phyloP scores from a whole-genome alignment of 2,888 invertebrate genomes.

The Megaustenia siamemsis region DNA sequence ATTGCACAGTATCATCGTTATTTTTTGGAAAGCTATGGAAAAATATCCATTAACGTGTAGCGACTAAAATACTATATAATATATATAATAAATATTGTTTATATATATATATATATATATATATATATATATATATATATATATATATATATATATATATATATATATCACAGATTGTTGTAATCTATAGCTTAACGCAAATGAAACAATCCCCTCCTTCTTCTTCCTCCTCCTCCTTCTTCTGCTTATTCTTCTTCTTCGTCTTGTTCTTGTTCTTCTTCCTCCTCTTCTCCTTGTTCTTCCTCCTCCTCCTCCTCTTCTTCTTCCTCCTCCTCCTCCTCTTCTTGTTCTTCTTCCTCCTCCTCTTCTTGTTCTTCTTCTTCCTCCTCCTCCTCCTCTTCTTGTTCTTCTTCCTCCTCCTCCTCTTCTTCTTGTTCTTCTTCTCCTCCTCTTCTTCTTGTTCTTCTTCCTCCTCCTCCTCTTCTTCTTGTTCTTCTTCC shows the following conservation, averaged over 20 bases:
- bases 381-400: too few relatives aligned
- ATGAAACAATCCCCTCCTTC: background rate
- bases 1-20: too few relatives aligned
- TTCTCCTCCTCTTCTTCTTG: background rate
- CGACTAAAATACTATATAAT: background rate
- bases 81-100: too few relatives aligned
- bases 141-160: too few relatives aligned
- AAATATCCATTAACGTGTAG: too few relatives aligned
- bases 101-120: background rate
- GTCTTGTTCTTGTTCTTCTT: background rate
- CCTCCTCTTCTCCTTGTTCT: background rate
- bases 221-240: too few relatives aligned
- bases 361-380: too few relatives aligned
- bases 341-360: too few relatives aligned
- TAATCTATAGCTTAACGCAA: background rate
- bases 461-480: background rate
- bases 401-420: too few relatives aligned
- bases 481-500: background rate
- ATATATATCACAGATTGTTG: too few relatives aligned
- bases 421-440: background rate
- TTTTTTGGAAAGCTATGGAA: too few relatives aligned
- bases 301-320: background rate
- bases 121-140: conserved; percentile 22
- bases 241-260: too few relatives aligned
- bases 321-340: background rate